These are phyloP conservation scores for Noturus placidus DNA, from an alignment of 2,113 vertebrate species.

Conservation along the genomic window DNA sequence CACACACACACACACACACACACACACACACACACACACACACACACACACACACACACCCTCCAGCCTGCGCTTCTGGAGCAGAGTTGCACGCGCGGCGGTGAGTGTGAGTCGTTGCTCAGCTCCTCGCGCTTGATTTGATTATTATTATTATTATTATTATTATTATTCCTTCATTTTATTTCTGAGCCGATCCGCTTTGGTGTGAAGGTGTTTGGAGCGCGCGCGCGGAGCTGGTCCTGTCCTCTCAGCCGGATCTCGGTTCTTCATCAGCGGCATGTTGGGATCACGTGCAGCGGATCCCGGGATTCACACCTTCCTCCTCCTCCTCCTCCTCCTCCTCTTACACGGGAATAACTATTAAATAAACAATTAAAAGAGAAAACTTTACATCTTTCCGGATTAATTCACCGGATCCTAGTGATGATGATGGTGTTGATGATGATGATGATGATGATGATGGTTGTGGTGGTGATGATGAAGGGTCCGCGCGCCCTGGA, in stretches of 20 bases:
- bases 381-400: not conserved
- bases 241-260: not conserved
- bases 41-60: not conserved
- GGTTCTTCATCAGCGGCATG: not conserved
- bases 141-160: not conserved
- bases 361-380: not conserved
- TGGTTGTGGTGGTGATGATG: not conserved
- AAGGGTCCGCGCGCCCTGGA: not conserved
- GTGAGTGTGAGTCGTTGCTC: not conserved
- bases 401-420: not conserved
- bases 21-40: not conserved
- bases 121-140: not conserved
- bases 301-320: not conserved
- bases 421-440: not conserved
- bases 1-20: no score
- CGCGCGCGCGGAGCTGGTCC: constrained; percentile 2
- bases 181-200: not conserved
- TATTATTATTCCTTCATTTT: not conserved
- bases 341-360: not conserved
- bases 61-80: constrained; percentile 1
- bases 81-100: constrained; percentile 10
- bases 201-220: not conserved
- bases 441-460: not conserved
- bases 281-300: not conserved
- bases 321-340: not conserved